These are phyloP conservation scores for Ceuthmochares aereus DNA, from an alignment of 2,113 vertebrate species.

Conservation along the genomic window DNA sequence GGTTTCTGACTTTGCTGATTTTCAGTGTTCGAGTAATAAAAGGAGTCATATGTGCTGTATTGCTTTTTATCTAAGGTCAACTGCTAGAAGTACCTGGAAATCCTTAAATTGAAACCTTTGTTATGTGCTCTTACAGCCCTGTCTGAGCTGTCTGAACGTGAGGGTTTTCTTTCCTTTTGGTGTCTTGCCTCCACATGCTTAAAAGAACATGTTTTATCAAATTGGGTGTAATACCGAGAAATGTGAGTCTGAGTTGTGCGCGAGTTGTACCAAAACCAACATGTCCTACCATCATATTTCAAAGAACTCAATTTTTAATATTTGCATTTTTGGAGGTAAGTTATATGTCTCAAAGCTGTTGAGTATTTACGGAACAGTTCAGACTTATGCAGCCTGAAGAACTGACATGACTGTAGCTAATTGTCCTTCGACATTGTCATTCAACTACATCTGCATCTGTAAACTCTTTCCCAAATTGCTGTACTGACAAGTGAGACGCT, in stretches of 20 bases:
- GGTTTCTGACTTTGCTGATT: not conserved
- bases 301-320: not conserved
- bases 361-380: not conserved
- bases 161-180: not conserved
- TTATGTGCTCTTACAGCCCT: not conserved
- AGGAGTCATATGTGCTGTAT: not conserved
- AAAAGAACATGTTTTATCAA: not conserved
- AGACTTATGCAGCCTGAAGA: not conserved
- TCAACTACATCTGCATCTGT: not conserved
- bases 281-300: not conserved
- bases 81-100: not conserved
- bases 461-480: constrained; percentile 16
- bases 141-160: not conserved
- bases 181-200: not conserved
- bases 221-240: not conserved
- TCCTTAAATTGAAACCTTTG: not conserved
- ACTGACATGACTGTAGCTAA: not conserved
- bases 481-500: constrained; percentile 39
- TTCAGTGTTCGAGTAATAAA: not conserved
- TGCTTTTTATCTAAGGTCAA: not conserved
- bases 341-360: not conserved
- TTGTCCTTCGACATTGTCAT: not conserved
- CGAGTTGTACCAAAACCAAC: not conserved
- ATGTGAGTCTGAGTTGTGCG: not conserved
- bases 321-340: not conserved